These are phyloP conservation scores for Condylura cristata DNA, from an alignment of 2,113 vertebrate genomes.

Conservation along the genomic window DNA sequence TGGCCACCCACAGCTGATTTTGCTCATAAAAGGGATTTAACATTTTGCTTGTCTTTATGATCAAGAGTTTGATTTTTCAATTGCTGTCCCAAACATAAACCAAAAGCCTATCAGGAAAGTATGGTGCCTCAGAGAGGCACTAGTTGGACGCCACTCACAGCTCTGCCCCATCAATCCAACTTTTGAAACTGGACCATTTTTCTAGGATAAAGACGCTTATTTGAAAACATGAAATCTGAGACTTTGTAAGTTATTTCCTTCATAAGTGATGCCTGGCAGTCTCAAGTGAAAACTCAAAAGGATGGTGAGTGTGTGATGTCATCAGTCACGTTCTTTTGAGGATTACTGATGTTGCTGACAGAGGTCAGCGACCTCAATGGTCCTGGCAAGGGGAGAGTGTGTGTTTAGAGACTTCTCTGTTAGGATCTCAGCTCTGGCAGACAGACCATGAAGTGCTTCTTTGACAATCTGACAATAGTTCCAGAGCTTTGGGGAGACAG, in stretches of 20 bases:
- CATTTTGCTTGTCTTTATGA: slow-evolving; percentile 1
- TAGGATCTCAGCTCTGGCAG: not conserved
- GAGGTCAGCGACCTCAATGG: not conserved
- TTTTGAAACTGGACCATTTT: not conserved
- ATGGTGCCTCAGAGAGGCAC: not conserved
- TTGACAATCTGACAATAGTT: slow-evolving; percentile 4
- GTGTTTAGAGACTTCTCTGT: not conserved
- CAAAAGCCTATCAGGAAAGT: not conserved
- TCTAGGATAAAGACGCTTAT: not conserved
- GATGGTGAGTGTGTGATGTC: not conserved
- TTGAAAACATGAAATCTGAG: slow-evolving; percentile 21
- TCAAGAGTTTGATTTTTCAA: slow-evolving; percentile 29
- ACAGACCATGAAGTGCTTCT: not conserved
- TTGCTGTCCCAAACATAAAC: slow-evolving; percentile 13
- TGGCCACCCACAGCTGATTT: not conserved
- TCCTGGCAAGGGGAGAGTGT: not conserved
- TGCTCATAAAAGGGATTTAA: slow-evolving; percentile 36
- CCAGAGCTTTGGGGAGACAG: not conserved
- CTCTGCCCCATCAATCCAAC: not conserved
- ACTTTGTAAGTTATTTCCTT: not conserved
- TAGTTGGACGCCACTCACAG: not conserved
- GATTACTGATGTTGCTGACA: not conserved
- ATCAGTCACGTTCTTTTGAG: not conserved
- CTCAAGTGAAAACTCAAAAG: slow-evolving; percentile 16
- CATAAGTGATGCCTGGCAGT: not conserved